These are phyloP conservation scores for Montipora efflorescens DNA, from an alignment of 64 coral and sea anemone species.

Conservation along the genomic window DNA sequence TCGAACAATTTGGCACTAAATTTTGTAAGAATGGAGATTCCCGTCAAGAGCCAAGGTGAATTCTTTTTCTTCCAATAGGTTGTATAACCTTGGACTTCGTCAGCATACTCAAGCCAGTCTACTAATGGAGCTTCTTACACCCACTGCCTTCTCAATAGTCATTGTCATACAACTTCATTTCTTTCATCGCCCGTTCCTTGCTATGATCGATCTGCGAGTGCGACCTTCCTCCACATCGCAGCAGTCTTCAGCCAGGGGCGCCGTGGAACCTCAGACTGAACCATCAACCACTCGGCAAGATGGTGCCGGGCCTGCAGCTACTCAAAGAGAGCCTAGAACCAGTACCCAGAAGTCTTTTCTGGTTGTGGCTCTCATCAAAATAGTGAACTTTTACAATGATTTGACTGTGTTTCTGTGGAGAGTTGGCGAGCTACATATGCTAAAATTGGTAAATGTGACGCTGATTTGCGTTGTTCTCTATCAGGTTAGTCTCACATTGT, in stretches of 20 bases:
- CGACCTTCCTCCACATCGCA: background rate
- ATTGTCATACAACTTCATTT: constrained; percentile 98
- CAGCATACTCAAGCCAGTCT: constrained; percentile 97
- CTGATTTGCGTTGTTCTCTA: constrained; percentile 97
- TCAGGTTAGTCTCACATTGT: constrained; percentile 63
- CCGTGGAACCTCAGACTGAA: background rate
- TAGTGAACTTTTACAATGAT: constrained; percentile 84
- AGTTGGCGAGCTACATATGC: constrained; percentile 92
- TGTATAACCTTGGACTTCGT: constrained; percentile 97
- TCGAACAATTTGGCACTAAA: too few relatives aligned
- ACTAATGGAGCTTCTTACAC: constrained; percentile 89
- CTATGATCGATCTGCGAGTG: constrained; percentile 89
- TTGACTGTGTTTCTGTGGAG: constrained; percentile 93
- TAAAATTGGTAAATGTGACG: constrained; percentile 86
- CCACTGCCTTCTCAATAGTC: constrained; percentile 97
- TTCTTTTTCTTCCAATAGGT: constrained; percentile 46
- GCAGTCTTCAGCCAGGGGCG: background rate
- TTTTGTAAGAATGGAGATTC: too few relatives aligned
- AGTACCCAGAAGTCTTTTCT: constrained; percentile 65
- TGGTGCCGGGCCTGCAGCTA: background rate
- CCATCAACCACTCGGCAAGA: background rate
- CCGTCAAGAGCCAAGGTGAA: background rate
- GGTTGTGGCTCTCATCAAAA: constrained; percentile 68
- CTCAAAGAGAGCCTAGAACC: background rate
- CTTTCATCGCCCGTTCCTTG: constrained; percentile 97